These are phyloP conservation scores for Aix galericulata DNA, from an alignment of 2,113 vertebrate genomes.

Conservation along the genomic window DNA sequence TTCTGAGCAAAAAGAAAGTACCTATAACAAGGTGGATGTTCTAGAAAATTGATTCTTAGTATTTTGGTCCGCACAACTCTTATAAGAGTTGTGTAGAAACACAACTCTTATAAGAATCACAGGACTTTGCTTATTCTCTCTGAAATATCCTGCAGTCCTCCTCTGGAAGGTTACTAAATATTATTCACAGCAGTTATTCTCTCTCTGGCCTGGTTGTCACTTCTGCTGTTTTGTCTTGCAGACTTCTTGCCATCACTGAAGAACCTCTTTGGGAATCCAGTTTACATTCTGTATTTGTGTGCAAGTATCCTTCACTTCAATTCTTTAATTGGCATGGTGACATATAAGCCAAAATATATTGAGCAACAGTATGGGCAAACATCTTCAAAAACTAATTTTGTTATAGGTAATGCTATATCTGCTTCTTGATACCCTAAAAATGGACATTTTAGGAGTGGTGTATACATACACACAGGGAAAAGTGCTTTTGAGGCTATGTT, in stretches of 20 bases:
- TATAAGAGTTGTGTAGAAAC: not conserved
- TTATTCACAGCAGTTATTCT: not conserved
- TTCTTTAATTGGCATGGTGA: slow-evolving; percentile 94
- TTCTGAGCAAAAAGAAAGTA: not conserved
- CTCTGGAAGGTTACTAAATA: not conserved
- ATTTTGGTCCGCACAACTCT: not conserved
- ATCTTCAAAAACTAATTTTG: slow-evolving; percentile 89
- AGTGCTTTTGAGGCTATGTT: not conserved
- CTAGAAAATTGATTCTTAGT: not conserved
- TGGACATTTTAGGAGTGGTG: not conserved
- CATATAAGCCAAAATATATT: slow-evolving; percentile 95
- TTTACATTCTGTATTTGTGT: slow-evolving; percentile 87
- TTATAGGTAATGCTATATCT: slow-evolving; percentile 85
- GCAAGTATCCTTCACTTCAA: slow-evolving; percentile 90
- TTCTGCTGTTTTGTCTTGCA: slow-evolving; percentile 67
- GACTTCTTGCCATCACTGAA: slow-evolving; percentile 90
- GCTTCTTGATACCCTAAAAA: not conserved
- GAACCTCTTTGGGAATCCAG: slow-evolving; percentile 85
- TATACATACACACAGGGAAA: not conserved
- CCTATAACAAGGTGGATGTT: not conserved
- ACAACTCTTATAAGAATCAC: not conserved
- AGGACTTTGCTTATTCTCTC: not conserved
- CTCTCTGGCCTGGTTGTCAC: not conserved
- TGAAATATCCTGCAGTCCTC: not conserved
- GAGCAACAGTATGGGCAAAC: slow-evolving; percentile 94